Evolutionary conservation across 2,888 invertebrate species (phyloP).

Genomic region (Laspeyria flexula): DNA sequence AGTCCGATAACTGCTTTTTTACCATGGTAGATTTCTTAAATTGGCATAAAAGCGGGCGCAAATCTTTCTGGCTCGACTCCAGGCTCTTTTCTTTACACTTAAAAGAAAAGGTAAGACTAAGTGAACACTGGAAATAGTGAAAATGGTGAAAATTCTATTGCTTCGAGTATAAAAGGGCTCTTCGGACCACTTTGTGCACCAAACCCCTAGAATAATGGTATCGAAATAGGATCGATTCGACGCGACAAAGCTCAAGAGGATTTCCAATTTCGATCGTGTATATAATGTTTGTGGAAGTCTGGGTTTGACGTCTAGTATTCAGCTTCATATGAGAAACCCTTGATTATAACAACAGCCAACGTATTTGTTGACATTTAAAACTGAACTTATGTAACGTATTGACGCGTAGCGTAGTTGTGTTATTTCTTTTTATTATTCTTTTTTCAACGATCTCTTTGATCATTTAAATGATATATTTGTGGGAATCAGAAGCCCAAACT

Average conservation of each 20-base stretch:
- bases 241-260: constrained; percentile 36
- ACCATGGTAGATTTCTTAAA: constrained; percentile 33
- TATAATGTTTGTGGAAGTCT: constrained; percentile 27
- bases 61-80: constrained; percentile 42
- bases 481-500: too few species aligned
- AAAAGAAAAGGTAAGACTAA: constrained; percentile 57
- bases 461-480: too few species aligned
- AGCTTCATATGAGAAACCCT: constrained; percentile 2
- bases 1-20: constrained; percentile 32
- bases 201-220: constrained; percentile 44
- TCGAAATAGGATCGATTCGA: constrained; percentile 38
- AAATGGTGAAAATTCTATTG: constrained; percentile 49
- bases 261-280: constrained; percentile 33
- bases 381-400: too few species aligned
- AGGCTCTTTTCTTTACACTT: constrained; percentile 55
- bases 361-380: not conserved
- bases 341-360: constrained; percentile 2
- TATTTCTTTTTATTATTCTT: too few species aligned
- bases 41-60: constrained; percentile 37
- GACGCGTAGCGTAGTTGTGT: not conserved
- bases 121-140: constrained; percentile 38
- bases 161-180: constrained; percentile 41
- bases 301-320: constrained; percentile 11
- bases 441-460: too few species aligned
- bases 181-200: constrained; percentile 42